These are phyloP conservation scores for Bergia sp. DNA, from an alignment of 92 coral and sea anemone genomes.

Conservation along the genomic window DNA sequence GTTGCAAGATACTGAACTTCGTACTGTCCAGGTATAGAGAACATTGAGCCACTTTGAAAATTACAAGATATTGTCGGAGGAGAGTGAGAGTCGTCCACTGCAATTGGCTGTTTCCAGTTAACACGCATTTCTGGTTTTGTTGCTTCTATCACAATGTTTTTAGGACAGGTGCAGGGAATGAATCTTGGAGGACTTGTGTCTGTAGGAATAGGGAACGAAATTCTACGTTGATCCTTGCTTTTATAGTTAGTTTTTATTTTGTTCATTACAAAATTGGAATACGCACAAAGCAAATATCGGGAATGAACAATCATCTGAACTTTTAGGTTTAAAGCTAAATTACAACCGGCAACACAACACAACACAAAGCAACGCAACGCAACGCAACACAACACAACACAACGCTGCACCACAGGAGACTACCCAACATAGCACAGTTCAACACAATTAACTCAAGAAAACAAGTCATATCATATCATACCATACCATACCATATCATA, in stretches of 20 bases:
- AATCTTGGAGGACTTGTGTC: slow-evolving; percentile 2
- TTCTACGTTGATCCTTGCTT: not conserved
- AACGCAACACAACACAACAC: not conserved
- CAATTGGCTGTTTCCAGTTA: not conserved
- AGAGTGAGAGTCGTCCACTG: not conserved
- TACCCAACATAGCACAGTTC: not conserved
- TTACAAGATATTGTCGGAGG: not conserved
- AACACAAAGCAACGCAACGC: not conserved
- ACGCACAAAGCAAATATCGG: not conserved
- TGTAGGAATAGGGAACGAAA: not conserved
- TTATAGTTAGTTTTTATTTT: too few relatives aligned
- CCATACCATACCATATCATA: too few relatives aligned
- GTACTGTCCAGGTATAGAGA: slow-evolving; percentile 11
- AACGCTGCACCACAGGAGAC: not conserved
- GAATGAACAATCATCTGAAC: not conserved
- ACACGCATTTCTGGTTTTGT: not conserved
- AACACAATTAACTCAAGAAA: not conserved
- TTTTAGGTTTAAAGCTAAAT: too few relatives aligned
- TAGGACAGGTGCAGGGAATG: not conserved
- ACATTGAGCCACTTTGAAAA: not conserved
- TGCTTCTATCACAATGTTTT: not conserved
- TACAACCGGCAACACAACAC: not conserved
- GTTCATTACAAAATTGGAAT: not conserved
- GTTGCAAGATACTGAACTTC: not conserved
- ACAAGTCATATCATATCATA: too few relatives aligned